phyloP scores from a whole-genome alignment of 1,140 invertebrate genomes.

The Hyphantria cunea region DNA sequence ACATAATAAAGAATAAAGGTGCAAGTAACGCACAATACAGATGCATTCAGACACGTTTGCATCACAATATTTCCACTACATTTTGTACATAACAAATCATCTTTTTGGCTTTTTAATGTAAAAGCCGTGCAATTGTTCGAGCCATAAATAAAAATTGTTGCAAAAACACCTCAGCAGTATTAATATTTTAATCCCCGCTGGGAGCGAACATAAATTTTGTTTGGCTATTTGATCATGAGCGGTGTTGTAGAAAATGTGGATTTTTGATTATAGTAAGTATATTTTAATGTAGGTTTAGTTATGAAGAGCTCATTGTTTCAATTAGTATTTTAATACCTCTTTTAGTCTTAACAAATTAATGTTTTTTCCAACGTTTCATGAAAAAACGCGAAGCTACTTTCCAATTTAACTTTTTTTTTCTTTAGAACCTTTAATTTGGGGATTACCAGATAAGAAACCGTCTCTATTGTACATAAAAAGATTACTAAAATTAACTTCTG shows the following conservation, averaged over 20 bases:
- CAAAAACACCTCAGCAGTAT: conserved; percentile 71
- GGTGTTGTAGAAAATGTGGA: conserved; percentile 15
- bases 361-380: too few species aligned
- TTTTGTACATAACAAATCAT: conserved; percentile 26
- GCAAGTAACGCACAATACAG: too few species aligned
- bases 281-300: not conserved
- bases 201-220: conserved; percentile 61
- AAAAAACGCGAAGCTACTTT: too few species aligned
- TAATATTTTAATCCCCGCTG: conserved; percentile 67
- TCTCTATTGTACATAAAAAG: too few species aligned
- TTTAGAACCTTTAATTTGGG: too few species aligned
- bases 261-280: conserved; percentile 22
- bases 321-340: too few species aligned
- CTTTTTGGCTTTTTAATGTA: conserved; percentile 36
- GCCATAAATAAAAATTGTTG: conserved; percentile 66
- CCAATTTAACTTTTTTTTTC: too few species aligned
- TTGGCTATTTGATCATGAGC: conserved; percentile 51
- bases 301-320: too few species aligned
- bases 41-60: not conserved
- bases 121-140: conserved; percentile 54
- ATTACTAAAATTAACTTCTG: too few species aligned
- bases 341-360: too few species aligned
- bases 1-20: too few species aligned
- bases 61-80: conserved; percentile 17
- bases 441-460: too few species aligned